phyloP scores from a whole-genome alignment of 2,888 invertebrate genomes.

The Watsonalla binaria region DNA sequence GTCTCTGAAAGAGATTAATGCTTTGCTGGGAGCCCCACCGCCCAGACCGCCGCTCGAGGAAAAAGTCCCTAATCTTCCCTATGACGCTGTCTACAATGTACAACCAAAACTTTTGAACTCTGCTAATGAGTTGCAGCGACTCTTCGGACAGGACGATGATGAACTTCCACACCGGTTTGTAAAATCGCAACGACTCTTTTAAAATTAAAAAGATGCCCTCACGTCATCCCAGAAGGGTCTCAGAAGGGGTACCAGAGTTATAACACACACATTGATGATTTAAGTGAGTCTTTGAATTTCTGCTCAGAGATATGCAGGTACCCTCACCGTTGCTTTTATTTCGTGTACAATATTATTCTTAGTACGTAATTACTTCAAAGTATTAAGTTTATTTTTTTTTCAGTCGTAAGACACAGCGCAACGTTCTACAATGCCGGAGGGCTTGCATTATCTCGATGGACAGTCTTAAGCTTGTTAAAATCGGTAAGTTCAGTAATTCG shows the following conservation, averaged over 20 bases:
- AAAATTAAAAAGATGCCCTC: no score
- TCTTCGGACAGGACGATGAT: conserved; percentile 37
- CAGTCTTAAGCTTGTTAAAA: neutral
- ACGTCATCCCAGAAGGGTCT: no score
- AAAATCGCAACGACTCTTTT: neutral
- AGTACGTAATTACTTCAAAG: no score
- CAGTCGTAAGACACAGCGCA: neutral
- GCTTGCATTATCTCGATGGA: neutral
- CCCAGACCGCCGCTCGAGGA: neutral
- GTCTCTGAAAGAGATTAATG: conserved; percentile 46
- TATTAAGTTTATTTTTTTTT: neutral
- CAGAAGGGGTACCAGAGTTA: no score
- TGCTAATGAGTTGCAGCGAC: conserved; percentile 29
- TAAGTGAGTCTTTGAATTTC: no score
- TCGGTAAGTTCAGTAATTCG: neutral
- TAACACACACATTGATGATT: no score
- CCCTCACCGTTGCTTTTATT: no score
- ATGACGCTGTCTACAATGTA: conserved; percentile 16
- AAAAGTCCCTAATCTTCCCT: neutral
- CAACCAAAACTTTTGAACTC: conserved; percentile 34
- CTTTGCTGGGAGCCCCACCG: conserved; percentile 37
- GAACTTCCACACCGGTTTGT: conserved; percentile 11
- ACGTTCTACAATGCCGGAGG: neutral
- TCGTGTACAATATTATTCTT: no score
- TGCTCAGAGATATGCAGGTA: no score